Conservation (phyloP, 2,113 vertebrate species). For the Opisthocomus hoazin region DNA sequence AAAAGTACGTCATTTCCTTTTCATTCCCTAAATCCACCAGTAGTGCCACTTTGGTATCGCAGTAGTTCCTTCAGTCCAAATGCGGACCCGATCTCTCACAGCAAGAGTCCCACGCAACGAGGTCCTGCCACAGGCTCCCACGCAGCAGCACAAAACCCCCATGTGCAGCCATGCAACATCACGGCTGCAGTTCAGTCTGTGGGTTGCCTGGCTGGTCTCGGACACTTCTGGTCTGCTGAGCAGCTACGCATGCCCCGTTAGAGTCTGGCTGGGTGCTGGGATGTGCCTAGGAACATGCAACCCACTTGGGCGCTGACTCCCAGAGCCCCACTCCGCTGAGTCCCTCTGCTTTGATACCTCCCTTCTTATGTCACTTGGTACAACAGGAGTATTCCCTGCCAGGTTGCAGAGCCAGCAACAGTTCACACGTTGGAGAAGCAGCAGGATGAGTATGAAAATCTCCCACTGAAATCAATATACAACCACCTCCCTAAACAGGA, state of each 20-base stretch:
- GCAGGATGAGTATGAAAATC: background rate
- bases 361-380: background rate
- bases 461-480: background rate
- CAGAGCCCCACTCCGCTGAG: background rate
- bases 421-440: background rate
- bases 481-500: background rate
- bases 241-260: fast-evolving
- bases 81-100: no score
- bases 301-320: fast-evolving
- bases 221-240: background rate
- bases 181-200: background rate
- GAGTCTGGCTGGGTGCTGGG: background rate
- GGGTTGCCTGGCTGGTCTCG: background rate
- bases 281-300: background rate
- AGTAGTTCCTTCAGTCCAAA: no score
- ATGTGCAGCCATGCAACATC: no score
- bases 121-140: no score
- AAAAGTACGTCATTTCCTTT: background rate
- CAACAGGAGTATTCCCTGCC: background rate
- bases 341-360: background rate
- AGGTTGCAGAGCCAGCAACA: background rate
- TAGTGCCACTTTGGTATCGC: no score
- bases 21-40: background rate
- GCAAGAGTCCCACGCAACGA: no score
- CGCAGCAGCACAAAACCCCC: no score